A percentile compares a stretch with the other conserved stretches of the same genome.
Conservation (phyloP, 2,888 invertebrate species). For the Epistrophe eligans region DNA sequence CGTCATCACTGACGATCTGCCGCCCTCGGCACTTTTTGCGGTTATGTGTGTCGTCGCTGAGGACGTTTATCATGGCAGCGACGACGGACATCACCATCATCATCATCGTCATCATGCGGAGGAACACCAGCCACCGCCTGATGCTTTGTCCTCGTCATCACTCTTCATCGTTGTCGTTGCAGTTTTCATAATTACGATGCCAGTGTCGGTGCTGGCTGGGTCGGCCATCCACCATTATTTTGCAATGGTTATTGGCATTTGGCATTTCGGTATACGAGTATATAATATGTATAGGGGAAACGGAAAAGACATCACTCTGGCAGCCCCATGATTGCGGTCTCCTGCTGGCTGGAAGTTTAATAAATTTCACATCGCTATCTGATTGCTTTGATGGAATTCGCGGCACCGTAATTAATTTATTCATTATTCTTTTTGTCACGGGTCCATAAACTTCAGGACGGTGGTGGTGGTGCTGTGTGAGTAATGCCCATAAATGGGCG, state of each 20-base stretch:
- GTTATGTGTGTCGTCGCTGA: slow-evolving; percentile 53
- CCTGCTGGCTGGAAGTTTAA: slow-evolving; percentile 63
- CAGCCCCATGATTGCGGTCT: slow-evolving; percentile 51
- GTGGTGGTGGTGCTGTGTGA: slow-evolving; percentile 30
- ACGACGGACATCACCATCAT: slow-evolving; percentile 56
- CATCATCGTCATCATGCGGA: slow-evolving; percentile 48
- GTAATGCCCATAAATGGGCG: slow-evolving; percentile 63
- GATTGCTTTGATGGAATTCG: slow-evolving; percentile 73
- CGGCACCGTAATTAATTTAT: slow-evolving; percentile 72
- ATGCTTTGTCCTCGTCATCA: slow-evolving; percentile 56
- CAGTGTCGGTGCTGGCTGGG: slow-evolving; percentile 12
- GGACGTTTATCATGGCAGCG: slow-evolving; percentile 55
- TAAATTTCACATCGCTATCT: slow-evolving; percentile 72
- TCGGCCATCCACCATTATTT: slow-evolving; percentile 54
- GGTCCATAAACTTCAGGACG: slow-evolving; percentile 6
- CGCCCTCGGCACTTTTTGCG: slow-evolving; percentile 56
- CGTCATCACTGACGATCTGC: slow-evolving; percentile 30
- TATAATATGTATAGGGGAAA: background rate
- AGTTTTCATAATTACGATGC: slow-evolving; percentile 69
- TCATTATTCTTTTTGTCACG: slow-evolving; percentile 69
- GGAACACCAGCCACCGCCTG: slow-evolving; percentile 56
- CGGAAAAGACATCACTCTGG: slow-evolving; percentile 36
- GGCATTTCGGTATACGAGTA: slow-evolving; percentile 16
- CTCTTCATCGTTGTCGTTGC: slow-evolving; percentile 56
- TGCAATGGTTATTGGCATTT: slow-evolving; percentile 51